These are phyloP conservation scores for Gnathonemus echidnorhynchus DNA, from an alignment of 2,113 vertebrate genomes.

Conservation along the genomic window DNA sequence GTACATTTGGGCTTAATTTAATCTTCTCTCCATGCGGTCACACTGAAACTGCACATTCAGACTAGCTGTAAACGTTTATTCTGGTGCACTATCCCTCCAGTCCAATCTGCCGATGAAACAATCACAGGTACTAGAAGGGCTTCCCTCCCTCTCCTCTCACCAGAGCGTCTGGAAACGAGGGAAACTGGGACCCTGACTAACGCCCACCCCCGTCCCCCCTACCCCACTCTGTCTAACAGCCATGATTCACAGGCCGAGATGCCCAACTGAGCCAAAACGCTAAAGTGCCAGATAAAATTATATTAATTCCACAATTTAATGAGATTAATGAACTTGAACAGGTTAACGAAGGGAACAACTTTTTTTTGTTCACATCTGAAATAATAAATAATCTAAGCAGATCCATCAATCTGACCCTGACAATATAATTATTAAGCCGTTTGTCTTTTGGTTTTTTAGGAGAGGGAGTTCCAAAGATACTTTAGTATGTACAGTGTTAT, in stretches of 20 bases:
- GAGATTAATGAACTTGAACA: slow-evolving; percentile 93
- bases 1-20: slow-evolving; percentile 68
- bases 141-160: background rate
- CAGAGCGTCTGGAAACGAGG: background rate
- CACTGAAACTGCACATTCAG: slow-evolving; percentile 76
- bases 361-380: slow-evolving; percentile 77
- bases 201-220: slow-evolving; percentile 24
- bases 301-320: slow-evolving; percentile 97
- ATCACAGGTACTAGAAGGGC: slow-evolving; percentile 44
- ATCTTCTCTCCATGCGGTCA: slow-evolving; percentile 72
- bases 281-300: slow-evolving; percentile 98
- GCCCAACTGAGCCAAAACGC: slow-evolving; percentile 69
- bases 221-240: slow-evolving; percentile 43
- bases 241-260: slow-evolving; percentile 77
- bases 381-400: slow-evolving; percentile 97
- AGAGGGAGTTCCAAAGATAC: background rate
- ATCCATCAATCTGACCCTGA: slow-evolving; percentile 86
- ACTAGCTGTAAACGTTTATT: slow-evolving; percentile 60
- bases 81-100: slow-evolving; percentile 70
- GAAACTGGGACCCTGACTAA: slow-evolving; percentile 34
- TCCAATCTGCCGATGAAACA: slow-evolving; percentile 71
- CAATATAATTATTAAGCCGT: slow-evolving; percentile 95
- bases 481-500: background rate
- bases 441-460: slow-evolving; percentile 66
- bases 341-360: slow-evolving; percentile 36